Percentiles rank a stretch among this genome's conserved stretches.
phyloP scores from a whole-genome alignment of 2,888 invertebrate genomes.

The Sipha maydis region DNA sequence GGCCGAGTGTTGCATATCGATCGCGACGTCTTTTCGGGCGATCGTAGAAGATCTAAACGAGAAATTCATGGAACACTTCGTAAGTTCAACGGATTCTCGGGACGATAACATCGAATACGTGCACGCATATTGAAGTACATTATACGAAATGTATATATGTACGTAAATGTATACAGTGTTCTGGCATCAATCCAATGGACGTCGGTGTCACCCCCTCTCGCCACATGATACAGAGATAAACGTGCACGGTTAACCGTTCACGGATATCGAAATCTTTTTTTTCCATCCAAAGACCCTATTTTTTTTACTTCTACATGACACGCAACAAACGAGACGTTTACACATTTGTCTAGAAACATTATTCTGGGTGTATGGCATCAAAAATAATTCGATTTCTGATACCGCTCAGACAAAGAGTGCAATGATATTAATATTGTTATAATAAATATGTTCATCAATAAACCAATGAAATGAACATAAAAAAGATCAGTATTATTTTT shows the following conservation, averaged over 20 bases:
- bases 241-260: conserved; percentile 14
- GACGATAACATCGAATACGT: conserved; percentile 40
- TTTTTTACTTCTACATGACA: neutral
- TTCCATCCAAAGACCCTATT: neutral
- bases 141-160: too few relatives aligned
- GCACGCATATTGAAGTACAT: conserved; percentile 1
- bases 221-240: neutral
- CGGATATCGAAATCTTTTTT: conserved; percentile 4
- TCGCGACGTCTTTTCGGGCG: neutral
- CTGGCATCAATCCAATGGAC: conserved; percentile 46
- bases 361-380: too few relatives aligned
- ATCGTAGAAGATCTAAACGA: neutral
- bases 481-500: too few relatives aligned
- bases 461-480: too few relatives aligned
- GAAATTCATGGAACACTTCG: neutral
- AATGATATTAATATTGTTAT: too few relatives aligned
- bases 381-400: too few relatives aligned
- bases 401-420: too few relatives aligned
- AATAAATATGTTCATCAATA: too few relatives aligned
- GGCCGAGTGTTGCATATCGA: too few relatives aligned
- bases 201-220: neutral
- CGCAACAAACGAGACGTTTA: neutral
- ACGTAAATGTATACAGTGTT: neutral
- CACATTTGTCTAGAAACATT: neutral
- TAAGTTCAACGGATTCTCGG: conserved; percentile 28